Evolutionary conservation across 2,113 vertebrate species (phyloP), one percentile per base, ranked within the genome.

Genomic region (Pagrus major): DNA sequence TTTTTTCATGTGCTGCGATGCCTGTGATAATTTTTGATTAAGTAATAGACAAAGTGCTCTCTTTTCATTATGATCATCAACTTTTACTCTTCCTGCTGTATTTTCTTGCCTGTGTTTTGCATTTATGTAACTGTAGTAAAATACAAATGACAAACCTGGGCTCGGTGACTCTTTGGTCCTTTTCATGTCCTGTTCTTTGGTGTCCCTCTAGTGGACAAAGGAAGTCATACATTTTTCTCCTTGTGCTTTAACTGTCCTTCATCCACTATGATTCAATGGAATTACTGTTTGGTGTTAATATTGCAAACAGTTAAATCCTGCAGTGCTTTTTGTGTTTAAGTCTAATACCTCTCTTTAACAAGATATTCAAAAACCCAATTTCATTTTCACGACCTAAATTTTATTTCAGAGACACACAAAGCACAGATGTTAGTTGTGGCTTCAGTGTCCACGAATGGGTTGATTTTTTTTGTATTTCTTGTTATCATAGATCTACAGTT

Each of bases 181-280:
- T 47, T 65, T 25, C 21, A 23, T 66, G 2, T 78, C 10, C 0
- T 51, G 52, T 54, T 42, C 18, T 59, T 64, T 73, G 44, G 49
- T 73, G 44, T 88, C 91, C 90, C 90, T 84, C 90, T 92, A 86
- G 91, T 92, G 91, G 91, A 81, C 83, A 63, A 54, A 80, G 2
- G 3, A 69, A 14, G 73, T 63, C 1, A 64, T 65, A 14, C 8
- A 59, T 49, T 44, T 23, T 33, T 56, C 8, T 73, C 33, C 15
- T 52, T 31, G 25, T 31, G 20, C 18, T 23, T 4, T 58, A 27
- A 27, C 9, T 20, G n/a, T 2, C 31, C 18, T 55, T 27, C 25
- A 65, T 56, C 9, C 3, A n/a, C 10, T 20, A 1, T 27, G 35
- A 52, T 51, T 46, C 9, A 20, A 6, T 47, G 1, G 29, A 60